phyloP scores from a whole-genome alignment of 2,113 vertebrate genomes.

The Triplophysa rosa region DNA sequence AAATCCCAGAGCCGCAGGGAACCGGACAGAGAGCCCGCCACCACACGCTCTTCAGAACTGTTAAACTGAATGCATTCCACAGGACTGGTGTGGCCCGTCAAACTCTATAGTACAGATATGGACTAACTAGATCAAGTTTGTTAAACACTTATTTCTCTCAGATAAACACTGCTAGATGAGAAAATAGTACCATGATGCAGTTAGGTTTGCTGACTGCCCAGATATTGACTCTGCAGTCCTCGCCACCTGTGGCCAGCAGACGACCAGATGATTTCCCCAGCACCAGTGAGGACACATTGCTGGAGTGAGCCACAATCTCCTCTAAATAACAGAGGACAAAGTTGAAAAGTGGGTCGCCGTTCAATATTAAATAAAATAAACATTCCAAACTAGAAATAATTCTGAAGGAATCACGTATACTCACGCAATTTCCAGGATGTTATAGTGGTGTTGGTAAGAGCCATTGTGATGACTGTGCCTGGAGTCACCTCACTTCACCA shows the following conservation, averaged over 20 bases:
- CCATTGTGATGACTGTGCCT: conserved; percentile 72
- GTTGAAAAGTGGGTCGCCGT: no score
- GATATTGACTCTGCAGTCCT: conserved; percentile 93
- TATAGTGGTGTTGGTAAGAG: conserved; percentile 81
- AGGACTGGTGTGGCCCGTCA: conserved; percentile 87
- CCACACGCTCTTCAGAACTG: conserved; percentile 86
- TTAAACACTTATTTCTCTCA: background rate
- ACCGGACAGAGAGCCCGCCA: conserved; percentile 91
- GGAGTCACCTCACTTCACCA: conserved; percentile 14
- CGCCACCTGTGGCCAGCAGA: conserved; percentile 90
- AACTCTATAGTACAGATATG: conserved; percentile 75
- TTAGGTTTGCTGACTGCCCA: conserved; percentile 96
- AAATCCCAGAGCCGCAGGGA: conserved; percentile 95
- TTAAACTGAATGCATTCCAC: conserved; percentile 93
- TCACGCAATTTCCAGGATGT: conserved; percentile 93
- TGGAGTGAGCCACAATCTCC: conserved; percentile 90
- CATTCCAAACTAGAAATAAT: no score
- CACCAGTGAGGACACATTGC: conserved; percentile 85
- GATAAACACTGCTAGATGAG: background rate
- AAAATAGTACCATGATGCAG: conserved; percentile 89
- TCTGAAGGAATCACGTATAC: conserved; percentile 57
- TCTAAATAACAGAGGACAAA: conserved; percentile 68
- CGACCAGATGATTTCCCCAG: conserved; percentile 89
- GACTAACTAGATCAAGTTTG: background rate
- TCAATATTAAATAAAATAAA: no score